Evolutionary conservation across 2,797 vertebrate species (phyloP).

Genomic region (Natrix natrix): DNA sequence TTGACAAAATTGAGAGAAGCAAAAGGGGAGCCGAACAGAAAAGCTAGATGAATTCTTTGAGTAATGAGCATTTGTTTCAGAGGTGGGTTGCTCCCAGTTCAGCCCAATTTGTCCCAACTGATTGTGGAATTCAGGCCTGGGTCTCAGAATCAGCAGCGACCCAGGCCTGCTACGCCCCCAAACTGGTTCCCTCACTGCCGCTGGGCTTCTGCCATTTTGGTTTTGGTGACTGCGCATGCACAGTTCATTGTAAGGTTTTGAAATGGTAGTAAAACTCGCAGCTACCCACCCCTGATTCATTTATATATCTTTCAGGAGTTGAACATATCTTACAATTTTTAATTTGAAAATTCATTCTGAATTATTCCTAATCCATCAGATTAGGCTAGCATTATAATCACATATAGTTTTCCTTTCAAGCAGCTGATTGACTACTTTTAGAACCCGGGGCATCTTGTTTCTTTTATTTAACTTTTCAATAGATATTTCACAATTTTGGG

Average conservation of each 20-base stretch:
- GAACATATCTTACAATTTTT: background rate
- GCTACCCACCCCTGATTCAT: too few species aligned
- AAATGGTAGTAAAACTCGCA: too few species aligned
- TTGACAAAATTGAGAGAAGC: background rate
- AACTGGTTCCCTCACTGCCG: too few species aligned
- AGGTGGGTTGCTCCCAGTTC: too few species aligned
- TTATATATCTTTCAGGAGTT: background rate
- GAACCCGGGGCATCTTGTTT: slow-evolving; percentile 7
- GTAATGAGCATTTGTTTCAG: background rate
- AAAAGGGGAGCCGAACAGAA: background rate
- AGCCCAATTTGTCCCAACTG: too few species aligned
- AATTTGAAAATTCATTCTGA: background rate
- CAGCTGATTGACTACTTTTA: slow-evolving; percentile 1
- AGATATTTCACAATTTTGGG: slow-evolving; percentile 18
- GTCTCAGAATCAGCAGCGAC: too few species aligned
- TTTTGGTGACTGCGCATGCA: too few species aligned
- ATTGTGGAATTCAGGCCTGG: too few species aligned
- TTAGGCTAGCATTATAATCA: background rate
- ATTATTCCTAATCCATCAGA: background rate
- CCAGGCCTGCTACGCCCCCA: too few species aligned
- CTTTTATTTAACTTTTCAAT: slow-evolving; percentile 33
- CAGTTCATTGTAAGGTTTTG: too few species aligned
- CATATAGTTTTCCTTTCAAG: background rate
- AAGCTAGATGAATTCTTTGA: background rate
- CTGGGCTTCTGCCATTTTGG: too few species aligned